A percentile compares a stretch with the other conserved stretches of the same genome.
phyloP scores from a whole-genome alignment of 1,140 invertebrate genomes.

The Cecropterus lyciades region DNA sequence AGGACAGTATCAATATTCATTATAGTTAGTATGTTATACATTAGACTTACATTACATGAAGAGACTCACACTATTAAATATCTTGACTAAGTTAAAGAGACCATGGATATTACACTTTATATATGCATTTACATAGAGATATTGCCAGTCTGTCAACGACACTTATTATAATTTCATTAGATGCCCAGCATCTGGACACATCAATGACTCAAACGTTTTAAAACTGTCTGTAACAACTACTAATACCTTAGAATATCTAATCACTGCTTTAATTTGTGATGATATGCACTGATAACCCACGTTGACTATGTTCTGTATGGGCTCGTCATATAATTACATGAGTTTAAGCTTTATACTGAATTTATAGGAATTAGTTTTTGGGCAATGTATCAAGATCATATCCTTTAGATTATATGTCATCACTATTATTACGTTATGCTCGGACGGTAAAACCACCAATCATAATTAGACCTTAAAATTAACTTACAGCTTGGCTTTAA shows the following conservation, averaged over 20 bases:
- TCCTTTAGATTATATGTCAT: conserved; percentile 73
- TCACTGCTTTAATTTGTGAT: conserved; percentile 83
- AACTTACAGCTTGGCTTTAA: conserved; percentile 81
- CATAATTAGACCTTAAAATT: conserved; percentile 79
- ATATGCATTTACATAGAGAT: conserved; percentile 81
- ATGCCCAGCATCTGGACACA: conserved; percentile 76
- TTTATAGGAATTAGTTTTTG: conserved; percentile 67
- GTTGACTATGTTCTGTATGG: conserved; percentile 67
- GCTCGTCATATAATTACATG: conserved; percentile 62
- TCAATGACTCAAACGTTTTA: conserved; percentile 80
- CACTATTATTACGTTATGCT: conserved; percentile 79
- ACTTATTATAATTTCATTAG: conserved; percentile 83
- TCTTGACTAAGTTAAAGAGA: conserved; percentile 83
- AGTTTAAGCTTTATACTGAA: conserved; percentile 66
- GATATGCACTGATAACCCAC: conserved; percentile 83
- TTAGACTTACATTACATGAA: conserved; percentile 73
- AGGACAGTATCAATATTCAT: conserved; percentile 76
- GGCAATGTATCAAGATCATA: conserved; percentile 69
- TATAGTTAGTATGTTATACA: conserved; percentile 74
- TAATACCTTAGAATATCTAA: conserved; percentile 83
- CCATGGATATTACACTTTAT: conserved; percentile 80
- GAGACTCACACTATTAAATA: conserved; percentile 83
- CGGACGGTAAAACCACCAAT: conserved; percentile 82
- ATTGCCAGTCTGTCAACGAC: conserved; percentile 82
- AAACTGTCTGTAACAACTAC: conserved; percentile 82